Conservation (phyloP, 1,140 invertebrate species). For the Drosophila kohkoa region DNA sequence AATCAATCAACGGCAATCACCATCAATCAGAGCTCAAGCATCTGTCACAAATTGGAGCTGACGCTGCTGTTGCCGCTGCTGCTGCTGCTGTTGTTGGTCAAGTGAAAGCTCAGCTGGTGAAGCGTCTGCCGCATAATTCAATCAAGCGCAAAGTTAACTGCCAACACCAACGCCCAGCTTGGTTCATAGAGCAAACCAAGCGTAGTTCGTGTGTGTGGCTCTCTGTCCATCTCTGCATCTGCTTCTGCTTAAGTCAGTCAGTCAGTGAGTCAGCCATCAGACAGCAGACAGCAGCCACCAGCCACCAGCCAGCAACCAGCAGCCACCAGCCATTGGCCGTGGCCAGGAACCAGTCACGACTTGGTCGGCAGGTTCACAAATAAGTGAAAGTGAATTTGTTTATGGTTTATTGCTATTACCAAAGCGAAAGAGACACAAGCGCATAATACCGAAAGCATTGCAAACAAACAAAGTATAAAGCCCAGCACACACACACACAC, state of each 20-base stretch:
- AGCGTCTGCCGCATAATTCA: constrained; percentile 61
- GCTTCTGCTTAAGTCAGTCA: constrained; percentile 19
- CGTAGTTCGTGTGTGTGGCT: neutral
- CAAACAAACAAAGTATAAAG: constrained; percentile 17
- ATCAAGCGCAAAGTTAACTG: constrained; percentile 55
- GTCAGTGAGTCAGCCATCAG: constrained; percentile 70
- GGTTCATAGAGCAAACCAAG: constrained; percentile 26
- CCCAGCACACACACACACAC: neutral
- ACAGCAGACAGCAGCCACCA: constrained; percentile 23
- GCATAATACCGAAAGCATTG: constrained; percentile 57
- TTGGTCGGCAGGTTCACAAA: constrained; percentile 71
- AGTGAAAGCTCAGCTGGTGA: neutral
- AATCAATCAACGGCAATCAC: constrained; percentile 64
- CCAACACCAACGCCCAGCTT: constrained; percentile 45
- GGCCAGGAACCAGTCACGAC: constrained; percentile 47
- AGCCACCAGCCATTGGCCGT: constrained; percentile 46
- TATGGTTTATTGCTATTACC: constrained; percentile 80
- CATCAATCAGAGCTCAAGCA: constrained; percentile 62
- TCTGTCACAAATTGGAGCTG: constrained; percentile 65
- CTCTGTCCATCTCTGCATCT: constrained; percentile 23
- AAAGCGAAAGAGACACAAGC: constrained; percentile 62
- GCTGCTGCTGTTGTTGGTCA: constrained; percentile 11
- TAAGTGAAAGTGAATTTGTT: constrained; percentile 83
- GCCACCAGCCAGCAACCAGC: constrained; percentile 23
- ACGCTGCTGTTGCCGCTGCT: constrained; percentile 17